phyloP scores from a whole-genome alignment of 2,113 vertebrate species.

The Cacatua alba region DNA sequence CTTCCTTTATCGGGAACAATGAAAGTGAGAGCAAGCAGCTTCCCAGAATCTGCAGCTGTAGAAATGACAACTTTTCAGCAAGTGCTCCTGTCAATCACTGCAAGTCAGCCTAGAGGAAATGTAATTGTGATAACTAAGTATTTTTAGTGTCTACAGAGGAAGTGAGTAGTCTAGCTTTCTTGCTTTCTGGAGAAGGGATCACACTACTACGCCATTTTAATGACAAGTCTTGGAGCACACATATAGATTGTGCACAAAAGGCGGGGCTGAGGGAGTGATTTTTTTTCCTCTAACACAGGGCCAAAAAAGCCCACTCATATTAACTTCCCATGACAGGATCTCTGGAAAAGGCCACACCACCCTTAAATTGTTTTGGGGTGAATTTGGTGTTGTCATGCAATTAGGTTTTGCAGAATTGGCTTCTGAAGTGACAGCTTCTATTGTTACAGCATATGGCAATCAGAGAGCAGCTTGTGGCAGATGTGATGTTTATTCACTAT shows the following conservation, averaged over 20 bases:
- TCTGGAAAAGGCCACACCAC: not conserved
- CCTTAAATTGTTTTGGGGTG: slow-evolving; percentile 6
- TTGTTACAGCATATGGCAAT: slow-evolving; percentile 60
- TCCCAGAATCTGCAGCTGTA: not conserved
- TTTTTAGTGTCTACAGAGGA: slow-evolving; percentile 28
- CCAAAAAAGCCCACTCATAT: not conserved
- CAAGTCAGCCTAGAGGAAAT: not conserved
- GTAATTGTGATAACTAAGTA: not conserved
- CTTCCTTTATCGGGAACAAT: slow-evolving; percentile 1
- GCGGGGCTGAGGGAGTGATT: not conserved
- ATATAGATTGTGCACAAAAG: not conserved
- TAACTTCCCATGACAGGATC: slow-evolving; percentile 4
- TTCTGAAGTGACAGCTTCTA: slow-evolving; percentile 52
- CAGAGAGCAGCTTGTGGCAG: slow-evolving; percentile 51
- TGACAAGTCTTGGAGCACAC: not conserved
- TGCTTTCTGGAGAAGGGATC: not conserved
- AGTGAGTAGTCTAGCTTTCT: not conserved
- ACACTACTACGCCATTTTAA: not conserved
- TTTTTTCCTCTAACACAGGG: not conserved
- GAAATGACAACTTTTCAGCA: slow-evolving; percentile 38
- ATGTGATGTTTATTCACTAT: slow-evolving; percentile 54
- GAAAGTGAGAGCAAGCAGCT: not conserved
- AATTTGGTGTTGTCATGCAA: slow-evolving; percentile 34
- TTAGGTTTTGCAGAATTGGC: slow-evolving; percentile 27
- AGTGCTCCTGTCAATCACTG: slow-evolving; percentile 38